Percentiles rank a stretch among this genome's conserved stretches.
phyloP scores from a whole-genome alignment of 2,888 invertebrate genomes.

The Cryptosula pallasiana region DNA sequence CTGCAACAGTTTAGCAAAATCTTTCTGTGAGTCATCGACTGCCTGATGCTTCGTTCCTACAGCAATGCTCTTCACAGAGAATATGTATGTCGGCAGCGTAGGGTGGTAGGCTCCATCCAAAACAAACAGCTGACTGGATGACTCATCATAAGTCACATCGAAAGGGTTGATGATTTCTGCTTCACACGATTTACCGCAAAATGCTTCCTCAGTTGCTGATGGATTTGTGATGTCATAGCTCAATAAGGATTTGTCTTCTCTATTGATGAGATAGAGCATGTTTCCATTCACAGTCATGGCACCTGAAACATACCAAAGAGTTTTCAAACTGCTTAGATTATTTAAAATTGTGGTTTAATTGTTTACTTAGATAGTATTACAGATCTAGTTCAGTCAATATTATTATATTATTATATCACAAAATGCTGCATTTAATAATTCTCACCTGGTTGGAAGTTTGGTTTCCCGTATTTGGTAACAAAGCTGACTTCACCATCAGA shows the following conservation, averaged over 20 bases:
- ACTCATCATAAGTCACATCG: not conserved
- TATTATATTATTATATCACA: no score
- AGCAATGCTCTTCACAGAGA: constrained; percentile 18
- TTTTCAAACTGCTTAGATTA: no score
- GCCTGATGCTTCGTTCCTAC: not conserved
- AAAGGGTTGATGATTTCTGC: constrained; percentile 3
- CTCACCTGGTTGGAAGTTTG: not conserved
- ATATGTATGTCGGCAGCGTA: constrained; percentile 10
- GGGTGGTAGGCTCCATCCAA: constrained; percentile 13
- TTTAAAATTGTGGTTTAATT: no score
- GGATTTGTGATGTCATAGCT: constrained; percentile 13
- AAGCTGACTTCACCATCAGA: constrained; percentile 2
- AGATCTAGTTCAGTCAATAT: no score
- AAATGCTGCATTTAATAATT: no score
- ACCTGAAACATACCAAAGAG: not conserved
- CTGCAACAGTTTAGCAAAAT: not conserved
- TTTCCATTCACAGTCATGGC: constrained; percentile 16
- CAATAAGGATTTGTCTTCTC: not conserved
- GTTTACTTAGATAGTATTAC: no score
- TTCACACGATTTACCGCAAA: not conserved
- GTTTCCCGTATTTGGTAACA: constrained; percentile 2
- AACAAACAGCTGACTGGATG: not conserved
- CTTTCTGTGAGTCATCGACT: not conserved
- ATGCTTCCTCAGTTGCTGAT: not conserved
- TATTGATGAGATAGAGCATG: not conserved